These are phyloP conservation scores for Eristalis tenax DNA, from an alignment of 2,888 invertebrate genomes.

Conservation along the genomic window DNA sequence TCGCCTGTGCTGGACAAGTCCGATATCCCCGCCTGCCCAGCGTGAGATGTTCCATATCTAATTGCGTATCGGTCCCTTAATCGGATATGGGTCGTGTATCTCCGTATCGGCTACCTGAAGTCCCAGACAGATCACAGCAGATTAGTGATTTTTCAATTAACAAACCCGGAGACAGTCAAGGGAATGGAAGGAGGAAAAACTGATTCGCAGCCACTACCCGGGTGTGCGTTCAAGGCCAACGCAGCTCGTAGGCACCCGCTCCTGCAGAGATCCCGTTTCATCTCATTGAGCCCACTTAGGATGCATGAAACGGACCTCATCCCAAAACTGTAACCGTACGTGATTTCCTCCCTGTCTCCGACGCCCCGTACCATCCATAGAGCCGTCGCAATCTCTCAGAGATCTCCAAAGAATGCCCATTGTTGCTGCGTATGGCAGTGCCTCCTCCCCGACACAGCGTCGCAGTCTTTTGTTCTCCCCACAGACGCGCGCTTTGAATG, in stretches of 20 bases:
- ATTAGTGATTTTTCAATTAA: background rate
- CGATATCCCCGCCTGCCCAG: background rate
- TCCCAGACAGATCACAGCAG: background rate
- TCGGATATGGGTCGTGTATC: background rate
- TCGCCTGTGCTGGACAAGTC: background rate
- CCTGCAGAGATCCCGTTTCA: background rate
- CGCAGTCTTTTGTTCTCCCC: conserved; percentile 23
- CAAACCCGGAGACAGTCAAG: background rate
- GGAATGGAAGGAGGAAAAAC: background rate
- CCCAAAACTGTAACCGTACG: background rate
- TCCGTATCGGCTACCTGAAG: background rate
- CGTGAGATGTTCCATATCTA: background rate
- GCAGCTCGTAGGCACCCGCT: background rate
- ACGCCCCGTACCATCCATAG: background rate
- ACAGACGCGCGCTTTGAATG: conserved; percentile 49
- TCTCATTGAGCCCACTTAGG: background rate
- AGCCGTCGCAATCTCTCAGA: background rate
- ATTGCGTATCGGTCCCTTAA: background rate
- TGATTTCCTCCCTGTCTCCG: background rate
- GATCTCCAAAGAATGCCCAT: conserved; percentile 24
- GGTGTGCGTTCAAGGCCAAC: background rate
- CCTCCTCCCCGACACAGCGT: conserved; percentile 1
- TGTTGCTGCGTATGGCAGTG: conserved; percentile 10
- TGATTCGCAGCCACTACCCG: background rate
- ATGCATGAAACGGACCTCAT: background rate